phyloP scores from a whole-genome alignment of 1,140 invertebrate species.

The Antheraea pernyi region DNA sequence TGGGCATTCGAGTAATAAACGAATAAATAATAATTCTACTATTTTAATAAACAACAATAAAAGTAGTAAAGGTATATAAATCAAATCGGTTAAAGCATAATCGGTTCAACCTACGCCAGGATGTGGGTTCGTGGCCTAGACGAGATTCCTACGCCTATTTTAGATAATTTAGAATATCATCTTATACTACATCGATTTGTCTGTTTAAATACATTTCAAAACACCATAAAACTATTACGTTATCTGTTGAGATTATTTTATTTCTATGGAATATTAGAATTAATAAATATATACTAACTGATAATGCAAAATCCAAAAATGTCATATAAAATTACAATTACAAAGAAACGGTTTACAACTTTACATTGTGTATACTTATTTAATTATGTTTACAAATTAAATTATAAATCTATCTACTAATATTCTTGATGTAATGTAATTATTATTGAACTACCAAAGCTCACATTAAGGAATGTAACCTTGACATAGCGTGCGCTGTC shows the following conservation, averaged over 20 bases:
- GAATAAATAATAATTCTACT: no score
- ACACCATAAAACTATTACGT: background rate
- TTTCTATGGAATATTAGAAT: no score
- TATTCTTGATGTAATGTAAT: background rate
- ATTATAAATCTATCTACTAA: no score
- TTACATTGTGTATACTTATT: no score
- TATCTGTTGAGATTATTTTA: background rate
- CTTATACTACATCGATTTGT: background rate
- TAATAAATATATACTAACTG: no score
- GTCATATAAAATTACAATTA: no score
- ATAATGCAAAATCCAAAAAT: no score
- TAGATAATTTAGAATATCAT: background rate
- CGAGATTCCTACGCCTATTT: constrained; percentile 11
- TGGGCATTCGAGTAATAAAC: no score
- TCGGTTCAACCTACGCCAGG: constrained; percentile 9
- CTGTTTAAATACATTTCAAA: background rate
- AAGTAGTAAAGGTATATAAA: background rate
- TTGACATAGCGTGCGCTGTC: background rate
- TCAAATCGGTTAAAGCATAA: constrained; percentile 4
- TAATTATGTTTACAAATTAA: no score
- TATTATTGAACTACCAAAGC: background rate
- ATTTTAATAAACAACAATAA: no score
- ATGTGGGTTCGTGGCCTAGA: constrained; percentile 18
- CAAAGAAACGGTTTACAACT: no score
- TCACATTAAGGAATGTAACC: background rate